phyloP scores from a whole-genome alignment of 2,113 vertebrate genomes.

The Procapra przewalskii region DNA sequence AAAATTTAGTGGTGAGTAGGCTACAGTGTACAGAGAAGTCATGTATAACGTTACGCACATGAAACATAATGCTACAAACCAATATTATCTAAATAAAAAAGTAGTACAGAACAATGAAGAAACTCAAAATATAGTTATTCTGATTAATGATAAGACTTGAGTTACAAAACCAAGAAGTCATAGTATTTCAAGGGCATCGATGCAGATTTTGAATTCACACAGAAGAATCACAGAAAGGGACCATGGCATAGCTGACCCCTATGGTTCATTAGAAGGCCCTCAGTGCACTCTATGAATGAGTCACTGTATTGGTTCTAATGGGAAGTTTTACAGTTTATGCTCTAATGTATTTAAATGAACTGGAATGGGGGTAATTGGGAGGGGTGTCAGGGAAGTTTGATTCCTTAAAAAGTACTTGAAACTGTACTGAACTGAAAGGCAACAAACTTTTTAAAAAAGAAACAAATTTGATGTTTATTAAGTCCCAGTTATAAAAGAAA shows the following conservation, averaged over 20 bases:
- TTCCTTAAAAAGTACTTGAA: slow-evolving; percentile 7
- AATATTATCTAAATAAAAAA: neutral
- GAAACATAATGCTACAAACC: neutral
- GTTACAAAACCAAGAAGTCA: slow-evolving; percentile 43
- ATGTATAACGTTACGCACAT: neutral
- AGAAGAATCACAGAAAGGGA: slow-evolving; percentile 53
- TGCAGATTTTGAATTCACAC: slow-evolving; percentile 42
- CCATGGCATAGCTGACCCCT: slow-evolving; percentile 30
- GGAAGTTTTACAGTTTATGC: slow-evolving; percentile 23
- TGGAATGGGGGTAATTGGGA: neutral
- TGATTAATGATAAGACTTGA: slow-evolving; percentile 9
- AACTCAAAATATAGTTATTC: slow-evolving; percentile 22
- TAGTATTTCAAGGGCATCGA: slow-evolving; percentile 30
- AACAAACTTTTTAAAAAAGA: slow-evolving; percentile 30
- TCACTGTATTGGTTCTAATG: slow-evolving; percentile 22
- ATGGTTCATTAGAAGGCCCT: slow-evolving; percentile 14
- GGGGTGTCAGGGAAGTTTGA: neutral
- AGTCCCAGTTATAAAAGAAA: slow-evolving; percentile 22
- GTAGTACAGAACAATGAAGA: slow-evolving; percentile 6
- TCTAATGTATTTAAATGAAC: slow-evolving; percentile 20
- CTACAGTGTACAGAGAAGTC: neutral
- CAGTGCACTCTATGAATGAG: slow-evolving; percentile 47
- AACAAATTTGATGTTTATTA: neutral
- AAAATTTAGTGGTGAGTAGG: neutral
- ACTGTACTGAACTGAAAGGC: neutral